These are phyloP conservation scores for Cynocephalus volans DNA, from an alignment of 2,113 vertebrate species.

Conservation along the genomic window DNA sequence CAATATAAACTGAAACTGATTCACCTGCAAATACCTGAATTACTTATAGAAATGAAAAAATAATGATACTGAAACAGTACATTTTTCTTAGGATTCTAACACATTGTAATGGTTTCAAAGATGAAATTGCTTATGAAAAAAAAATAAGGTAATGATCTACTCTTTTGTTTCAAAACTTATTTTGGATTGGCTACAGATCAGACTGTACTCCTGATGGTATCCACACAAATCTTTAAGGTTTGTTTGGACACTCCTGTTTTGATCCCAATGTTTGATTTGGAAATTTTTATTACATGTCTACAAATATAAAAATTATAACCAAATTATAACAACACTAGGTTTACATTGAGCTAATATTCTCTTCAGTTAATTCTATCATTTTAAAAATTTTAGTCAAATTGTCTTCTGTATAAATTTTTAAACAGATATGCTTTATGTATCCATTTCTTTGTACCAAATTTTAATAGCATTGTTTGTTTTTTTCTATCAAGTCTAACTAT, in stretches of 20 bases:
- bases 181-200: not conserved
- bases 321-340: not conserved
- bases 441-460: not conserved
- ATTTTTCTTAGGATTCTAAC: not conserved
- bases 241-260: not conserved
- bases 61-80: not conserved
- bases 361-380: not conserved
- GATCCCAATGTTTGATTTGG: not conserved
- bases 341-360: slow-evolving; percentile 31
- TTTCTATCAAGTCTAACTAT: not conserved
- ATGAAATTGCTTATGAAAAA: not conserved
- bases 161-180: not conserved
- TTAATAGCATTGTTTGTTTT: not conserved
- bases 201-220: not conserved
- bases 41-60: not conserved
- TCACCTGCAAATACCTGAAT: slow-evolving; percentile 38
- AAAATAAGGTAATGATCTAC: not conserved
- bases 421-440: not conserved
- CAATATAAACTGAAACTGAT: slow-evolving; percentile 29
- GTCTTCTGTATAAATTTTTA: not conserved
- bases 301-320: not conserved
- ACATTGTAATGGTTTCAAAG: not conserved
- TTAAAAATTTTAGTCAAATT: not conserved
- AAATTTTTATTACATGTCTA: not conserved
- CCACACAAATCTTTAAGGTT: not conserved